phyloP scores from a whole-genome alignment of 2,113 vertebrate species.

The Osmerus eperlanus region DNA sequence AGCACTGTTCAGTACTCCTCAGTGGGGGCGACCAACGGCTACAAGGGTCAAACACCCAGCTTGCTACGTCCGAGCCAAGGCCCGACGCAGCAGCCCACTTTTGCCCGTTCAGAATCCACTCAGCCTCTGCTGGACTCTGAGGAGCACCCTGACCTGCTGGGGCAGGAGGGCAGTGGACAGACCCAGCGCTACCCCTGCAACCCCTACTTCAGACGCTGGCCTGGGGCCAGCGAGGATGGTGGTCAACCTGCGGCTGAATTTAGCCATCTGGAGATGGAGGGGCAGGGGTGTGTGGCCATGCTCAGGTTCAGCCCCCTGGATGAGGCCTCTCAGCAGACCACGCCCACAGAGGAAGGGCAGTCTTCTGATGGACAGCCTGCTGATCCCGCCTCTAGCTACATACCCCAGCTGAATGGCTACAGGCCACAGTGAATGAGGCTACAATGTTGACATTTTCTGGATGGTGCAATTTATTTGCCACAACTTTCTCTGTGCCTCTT shows the following conservation, averaged over 20 bases:
- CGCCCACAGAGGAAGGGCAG: constrained; percentile 41
- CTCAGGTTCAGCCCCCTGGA: constrained; percentile 64
- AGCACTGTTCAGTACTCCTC: constrained; percentile 95
- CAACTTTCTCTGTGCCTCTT: not conserved
- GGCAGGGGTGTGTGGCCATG: constrained; percentile 51
- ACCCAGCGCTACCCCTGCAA: constrained; percentile 59
- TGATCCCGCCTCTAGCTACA: constrained; percentile 71
- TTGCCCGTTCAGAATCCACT: constrained; percentile 91
- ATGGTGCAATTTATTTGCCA: not conserved
- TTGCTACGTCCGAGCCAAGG: constrained; percentile 29
- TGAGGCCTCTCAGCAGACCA: constrained; percentile 60
- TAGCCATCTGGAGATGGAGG: constrained; percentile 65
- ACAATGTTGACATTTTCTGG: constrained; percentile 5
- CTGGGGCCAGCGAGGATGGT: constrained; percentile 42
- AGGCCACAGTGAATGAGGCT: constrained; percentile 78
- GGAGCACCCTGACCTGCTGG: constrained; percentile 71
- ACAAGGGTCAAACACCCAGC: constrained; percentile 84
- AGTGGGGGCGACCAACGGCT: constrained; percentile 83
- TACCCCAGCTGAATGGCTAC: constrained; percentile 87
- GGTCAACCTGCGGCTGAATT: constrained; percentile 35
- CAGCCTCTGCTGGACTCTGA: constrained; percentile 91
- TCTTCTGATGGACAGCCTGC: constrained; percentile 40
- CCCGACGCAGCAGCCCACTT: constrained; percentile 67
- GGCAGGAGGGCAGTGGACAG: constrained; percentile 63
- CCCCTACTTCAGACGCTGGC: constrained; percentile 63